Conservation (phyloP, 2,797 vertebrate genomes). For the Microctenopoma stevenorrisi region DNA sequence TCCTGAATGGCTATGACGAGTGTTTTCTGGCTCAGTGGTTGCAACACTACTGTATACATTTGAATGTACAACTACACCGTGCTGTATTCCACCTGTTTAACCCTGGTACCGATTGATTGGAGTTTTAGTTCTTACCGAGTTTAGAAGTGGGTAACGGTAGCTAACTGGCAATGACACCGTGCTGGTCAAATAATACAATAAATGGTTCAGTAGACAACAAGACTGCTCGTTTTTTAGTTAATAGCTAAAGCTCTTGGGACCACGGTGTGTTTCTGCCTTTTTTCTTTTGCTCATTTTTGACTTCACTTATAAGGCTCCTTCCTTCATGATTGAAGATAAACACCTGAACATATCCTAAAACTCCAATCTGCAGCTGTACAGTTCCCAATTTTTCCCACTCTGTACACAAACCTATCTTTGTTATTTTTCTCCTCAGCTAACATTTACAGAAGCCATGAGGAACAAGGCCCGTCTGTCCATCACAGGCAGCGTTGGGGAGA, state of each 20-base stretch:
- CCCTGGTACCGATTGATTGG: slow-evolving; percentile 53
- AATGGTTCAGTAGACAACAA: not conserved
- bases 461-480: slow-evolving; percentile 99
- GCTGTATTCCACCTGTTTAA: not conserved
- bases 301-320: not conserved
- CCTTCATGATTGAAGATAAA: not conserved
- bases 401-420: slow-evolving; percentile 19
- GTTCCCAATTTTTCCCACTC: slow-evolving; percentile 36
- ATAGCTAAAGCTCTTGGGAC: not conserved
- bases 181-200: not conserved
- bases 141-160: not conserved
- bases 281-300: not conserved
- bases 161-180: not conserved
- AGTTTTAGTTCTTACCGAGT: slow-evolving; percentile 40
- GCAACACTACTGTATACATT: slow-evolving; percentile 16
- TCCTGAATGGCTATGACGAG: slow-evolving; percentile 56
- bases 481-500: slow-evolving; percentile 98
- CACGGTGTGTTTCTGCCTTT: not conserved
- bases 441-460: slow-evolving; percentile 99
- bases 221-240: too few species aligned
- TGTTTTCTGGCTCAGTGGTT: slow-evolving; percentile 40
- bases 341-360: slow-evolving; percentile 19
- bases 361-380: slow-evolving; percentile 49
- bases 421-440: slow-evolving; percentile 85
- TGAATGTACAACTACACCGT: slow-evolving; percentile 1